Conservation (phyloP, 1,140 invertebrate species). For the Pseudomyrmex pallidus region DNA sequence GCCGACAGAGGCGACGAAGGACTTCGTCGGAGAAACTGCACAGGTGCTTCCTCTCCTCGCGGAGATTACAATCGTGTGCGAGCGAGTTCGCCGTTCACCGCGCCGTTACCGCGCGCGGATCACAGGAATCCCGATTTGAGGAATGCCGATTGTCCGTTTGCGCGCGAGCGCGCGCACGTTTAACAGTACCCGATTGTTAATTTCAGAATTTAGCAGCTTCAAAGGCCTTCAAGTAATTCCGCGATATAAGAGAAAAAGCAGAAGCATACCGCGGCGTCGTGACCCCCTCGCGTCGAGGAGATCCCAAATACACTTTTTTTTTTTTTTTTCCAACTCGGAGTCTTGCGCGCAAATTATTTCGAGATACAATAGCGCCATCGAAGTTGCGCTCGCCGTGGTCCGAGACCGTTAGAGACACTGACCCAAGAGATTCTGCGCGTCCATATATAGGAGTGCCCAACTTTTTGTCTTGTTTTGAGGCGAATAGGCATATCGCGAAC, state of each 20-base stretch:
- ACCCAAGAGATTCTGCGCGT: too few relatives aligned
- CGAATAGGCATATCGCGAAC: too few relatives aligned
- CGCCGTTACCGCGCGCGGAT: not conserved
- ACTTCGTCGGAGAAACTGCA: not conserved
- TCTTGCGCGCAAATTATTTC: too few relatives aligned
- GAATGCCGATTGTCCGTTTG: conserved; percentile 6
- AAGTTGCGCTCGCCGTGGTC: too few relatives aligned
- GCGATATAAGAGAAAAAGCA: not conserved
- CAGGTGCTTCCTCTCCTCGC: conserved; percentile 50
- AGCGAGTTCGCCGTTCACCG: conserved; percentile 22
- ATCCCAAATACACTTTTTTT: not conserved
- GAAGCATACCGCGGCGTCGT: not conserved
- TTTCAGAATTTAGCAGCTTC: conserved; percentile 27
- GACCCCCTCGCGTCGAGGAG: not conserved
- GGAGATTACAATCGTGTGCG: conserved; percentile 58
- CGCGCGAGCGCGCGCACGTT: not conserved
- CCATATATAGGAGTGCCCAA: too few relatives aligned
- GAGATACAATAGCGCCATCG: too few relatives aligned
- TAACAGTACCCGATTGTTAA: conserved; percentile 42
- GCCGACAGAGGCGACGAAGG: conserved; percentile 55
- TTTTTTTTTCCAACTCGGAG: too few relatives aligned
- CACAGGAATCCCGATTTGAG: conserved; percentile 35
- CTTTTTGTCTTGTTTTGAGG: too few relatives aligned
- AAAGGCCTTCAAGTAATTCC: conserved; percentile 5
- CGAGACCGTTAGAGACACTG: too few relatives aligned